Evolutionary conservation across 2,797 vertebrate species (phyloP).

Genomic region (Tenualosa thibaudeaui): DNA sequence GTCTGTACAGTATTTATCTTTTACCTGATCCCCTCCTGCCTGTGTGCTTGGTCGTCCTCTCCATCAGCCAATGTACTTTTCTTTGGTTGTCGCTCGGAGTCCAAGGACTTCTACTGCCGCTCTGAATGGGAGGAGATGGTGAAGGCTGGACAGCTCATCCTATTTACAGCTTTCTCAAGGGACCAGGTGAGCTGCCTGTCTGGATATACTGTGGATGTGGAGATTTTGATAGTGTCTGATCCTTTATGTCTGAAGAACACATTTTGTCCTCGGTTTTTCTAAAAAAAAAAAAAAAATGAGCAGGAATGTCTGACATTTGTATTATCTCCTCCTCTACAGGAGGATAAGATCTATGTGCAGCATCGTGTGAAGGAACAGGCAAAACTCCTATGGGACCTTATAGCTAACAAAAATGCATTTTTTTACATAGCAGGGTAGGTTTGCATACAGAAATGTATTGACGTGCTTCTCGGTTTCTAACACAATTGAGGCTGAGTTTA

Average conservation of each 20-base stretch:
- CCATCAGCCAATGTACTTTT: slow-evolving; percentile 82
- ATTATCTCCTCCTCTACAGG: slow-evolving; percentile 67
- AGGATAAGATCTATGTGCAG: slow-evolving; percentile 91
- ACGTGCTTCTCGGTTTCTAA: background rate
- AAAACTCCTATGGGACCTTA: slow-evolving; percentile 83
- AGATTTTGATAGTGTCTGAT: background rate
- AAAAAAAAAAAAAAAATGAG: background rate
- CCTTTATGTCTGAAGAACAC: background rate
- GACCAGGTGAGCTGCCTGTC: slow-evolving; percentile 84
- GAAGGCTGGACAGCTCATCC: slow-evolving; percentile 69
- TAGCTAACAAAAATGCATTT: slow-evolving; percentile 64
- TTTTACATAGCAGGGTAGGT: slow-evolving; percentile 94
- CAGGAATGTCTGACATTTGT: background rate
- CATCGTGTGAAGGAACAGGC: slow-evolving; percentile 79
- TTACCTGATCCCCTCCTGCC: background rate
- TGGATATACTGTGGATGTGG: background rate
- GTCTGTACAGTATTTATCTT: no score
- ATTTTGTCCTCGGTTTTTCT: background rate
- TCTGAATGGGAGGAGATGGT: slow-evolving; percentile 83
- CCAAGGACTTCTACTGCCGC: slow-evolving; percentile 87
- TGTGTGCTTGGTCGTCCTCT: background rate
- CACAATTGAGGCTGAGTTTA: no score
- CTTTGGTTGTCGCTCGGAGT: slow-evolving; percentile 86
- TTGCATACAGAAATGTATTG: background rate
- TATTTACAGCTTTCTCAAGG: slow-evolving; percentile 90